Percentiles rank a stretch among this genome's conserved stretches.
These are phyloP conservation scores for Malurus elegans DNA, from an alignment of 2,113 vertebrate species.

Conservation along the genomic window DNA sequence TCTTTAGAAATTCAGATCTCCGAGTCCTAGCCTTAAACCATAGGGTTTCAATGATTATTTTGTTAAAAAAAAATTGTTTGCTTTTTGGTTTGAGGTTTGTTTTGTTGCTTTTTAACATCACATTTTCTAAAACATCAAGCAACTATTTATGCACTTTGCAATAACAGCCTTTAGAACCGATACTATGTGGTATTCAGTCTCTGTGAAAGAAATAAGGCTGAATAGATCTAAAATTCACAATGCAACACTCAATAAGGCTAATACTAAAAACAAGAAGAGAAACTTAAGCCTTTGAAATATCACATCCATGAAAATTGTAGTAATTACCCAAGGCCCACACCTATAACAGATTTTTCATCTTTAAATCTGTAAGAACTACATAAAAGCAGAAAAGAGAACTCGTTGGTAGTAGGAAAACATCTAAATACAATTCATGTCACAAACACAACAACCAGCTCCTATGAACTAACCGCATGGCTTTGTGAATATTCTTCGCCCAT, in stretches of 20 bases:
- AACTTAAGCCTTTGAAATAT: not conserved
- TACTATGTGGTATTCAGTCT: not conserved
- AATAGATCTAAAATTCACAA: not conserved
- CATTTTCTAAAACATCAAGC: not conserved
- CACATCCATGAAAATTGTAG: fast-evolving
- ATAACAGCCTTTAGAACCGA: not conserved
- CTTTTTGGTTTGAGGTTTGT: not conserved
- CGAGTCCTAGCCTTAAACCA: not conserved
- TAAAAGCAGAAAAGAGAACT: not conserved
- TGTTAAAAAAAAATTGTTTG: not conserved
- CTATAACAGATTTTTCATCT: not conserved
- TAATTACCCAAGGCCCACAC: not conserved
- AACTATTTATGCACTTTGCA: not conserved
- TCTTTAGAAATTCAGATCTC: not conserved
- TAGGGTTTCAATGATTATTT: not conserved
- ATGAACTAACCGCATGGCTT: not conserved
- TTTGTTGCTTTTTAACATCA: not conserved
- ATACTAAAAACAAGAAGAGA: not conserved
- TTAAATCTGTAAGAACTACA: not conserved
- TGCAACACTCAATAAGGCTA: not conserved
- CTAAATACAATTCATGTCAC: not conserved
- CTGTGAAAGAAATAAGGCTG: not conserved
- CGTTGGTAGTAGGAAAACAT: not conserved
- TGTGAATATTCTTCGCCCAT: not conserved
- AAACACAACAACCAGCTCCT: not conserved